phyloP scores from a whole-genome alignment of 2,113 vertebrate genomes.

The Struthio camelus region DNA sequence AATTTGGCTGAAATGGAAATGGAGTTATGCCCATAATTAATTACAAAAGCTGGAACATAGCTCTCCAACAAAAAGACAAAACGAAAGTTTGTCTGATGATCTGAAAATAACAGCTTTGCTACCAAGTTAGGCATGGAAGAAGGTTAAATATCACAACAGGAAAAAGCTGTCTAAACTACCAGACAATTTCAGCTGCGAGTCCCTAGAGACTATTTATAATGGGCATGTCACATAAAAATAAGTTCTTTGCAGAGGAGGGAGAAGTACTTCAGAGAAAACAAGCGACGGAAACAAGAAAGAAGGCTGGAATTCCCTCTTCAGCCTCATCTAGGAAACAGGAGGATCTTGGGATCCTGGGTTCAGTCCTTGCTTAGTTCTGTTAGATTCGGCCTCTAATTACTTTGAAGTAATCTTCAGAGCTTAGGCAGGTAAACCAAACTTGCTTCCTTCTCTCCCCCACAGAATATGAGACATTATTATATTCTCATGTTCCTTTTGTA shows the following conservation, averaged over 20 bases:
- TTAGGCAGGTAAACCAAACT: neutral
- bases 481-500: neutral
- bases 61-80: neutral
- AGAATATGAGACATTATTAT: neutral
- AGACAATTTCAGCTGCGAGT: neutral
- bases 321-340: neutral
- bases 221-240: neutral
- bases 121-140: neutral
- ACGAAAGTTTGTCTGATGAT: neutral
- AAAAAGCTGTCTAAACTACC: neutral
- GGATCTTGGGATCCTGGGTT: neutral
- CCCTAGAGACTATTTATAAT: neutral
- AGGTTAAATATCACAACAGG: constrained; percentile 22
- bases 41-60: neutral
- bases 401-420: too few species aligned
- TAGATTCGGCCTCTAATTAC: neutral
- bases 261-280: neutral
- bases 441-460: neutral
- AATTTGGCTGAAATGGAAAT: neutral
- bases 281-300: neutral
- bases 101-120: constrained; percentile 4
- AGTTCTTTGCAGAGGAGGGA: neutral
- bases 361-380: neutral
- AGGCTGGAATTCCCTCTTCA: neutral
- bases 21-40: neutral